Base-by-base conservation (phyloP, 2,113 vertebrate species). In the Mustela nigripes region DNA sequence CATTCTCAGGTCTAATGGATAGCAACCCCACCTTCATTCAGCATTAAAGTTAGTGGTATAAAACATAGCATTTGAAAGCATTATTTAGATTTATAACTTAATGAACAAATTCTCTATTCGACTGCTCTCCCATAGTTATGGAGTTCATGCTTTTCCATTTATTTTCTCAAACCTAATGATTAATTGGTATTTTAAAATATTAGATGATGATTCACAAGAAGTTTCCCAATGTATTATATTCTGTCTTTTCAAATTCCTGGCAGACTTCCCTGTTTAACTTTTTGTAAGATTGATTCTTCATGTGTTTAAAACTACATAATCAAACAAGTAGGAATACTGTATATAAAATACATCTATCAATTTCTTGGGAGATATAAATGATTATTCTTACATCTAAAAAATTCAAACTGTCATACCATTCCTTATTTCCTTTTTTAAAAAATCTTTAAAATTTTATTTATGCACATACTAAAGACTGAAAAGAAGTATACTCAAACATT, bases 41-140 rank as follows among this genome's bases (percentile, higher is more conserved):
- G 36, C 92, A 69, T 97, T 97, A 95, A 92, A 58, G 60, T 92
- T 94, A 94, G 80, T 62, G 62, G 69, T 95, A 96, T 97, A 98
- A 98, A 97, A 96, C 97, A 56, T 83, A 88, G 31, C 93, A 94
- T 97, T 98, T 83, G 96, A 98, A 98, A 85, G 97, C 94, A 81
- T 81, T 97, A 98, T 97, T 95, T 86, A 95, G 95, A 98, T 98
- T 98, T 96, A 97, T 97, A 98, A 97, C 80, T 92, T 98, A 98
- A 98, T 96, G 97, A 98, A 97, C 92, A 98, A 95, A 95, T 97
- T 95, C 96, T 96, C 95, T 10, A 48, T 48, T 97, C 87, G 97
- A 94, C 89, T 94, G 28, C 93, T 94, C 87, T 96, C 60, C 56
- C 42, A 1, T 24, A 65, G 76, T 94, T 67, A 60, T 95, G 5